Conservation (phyloP, 2,888 invertebrate genomes). For the Endotricha flammealis region DNA sequence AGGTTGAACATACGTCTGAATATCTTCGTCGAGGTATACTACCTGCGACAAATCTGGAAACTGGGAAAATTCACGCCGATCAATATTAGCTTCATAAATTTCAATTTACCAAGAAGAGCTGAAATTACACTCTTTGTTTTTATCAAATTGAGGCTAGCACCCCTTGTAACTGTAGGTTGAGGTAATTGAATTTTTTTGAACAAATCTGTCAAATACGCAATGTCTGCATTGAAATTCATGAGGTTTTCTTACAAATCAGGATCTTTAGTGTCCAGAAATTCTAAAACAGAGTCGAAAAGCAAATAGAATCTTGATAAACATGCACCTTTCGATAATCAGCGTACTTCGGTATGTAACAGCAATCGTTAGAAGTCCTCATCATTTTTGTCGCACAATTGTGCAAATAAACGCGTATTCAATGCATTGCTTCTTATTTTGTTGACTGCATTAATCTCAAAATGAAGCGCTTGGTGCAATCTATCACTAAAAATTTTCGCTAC, state of each 20-base stretch:
- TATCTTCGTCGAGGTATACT: slow-evolving; percentile 17
- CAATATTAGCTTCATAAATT: slow-evolving; percentile 31
- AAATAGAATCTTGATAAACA: too few species aligned
- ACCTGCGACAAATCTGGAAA: slow-evolving; percentile 23
- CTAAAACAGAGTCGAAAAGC: too few species aligned
- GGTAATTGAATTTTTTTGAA: slow-evolving; percentile 11
- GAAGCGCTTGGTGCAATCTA: too few species aligned
- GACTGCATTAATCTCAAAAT: slow-evolving; percentile 3
- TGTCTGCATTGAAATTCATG: slow-evolving; percentile 26
- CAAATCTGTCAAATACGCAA: slow-evolving; percentile 15
- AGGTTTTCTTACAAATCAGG: too few species aligned
- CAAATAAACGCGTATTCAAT: slow-evolving; percentile 11
- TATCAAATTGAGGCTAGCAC: slow-evolving; percentile 27
- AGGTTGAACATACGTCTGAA: slow-evolving; percentile 18
- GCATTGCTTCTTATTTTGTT: slow-evolving; percentile 14
- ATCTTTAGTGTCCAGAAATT: too few species aligned
- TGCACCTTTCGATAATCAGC: slow-evolving; percentile 20
- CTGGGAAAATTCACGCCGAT: slow-evolving; percentile 28
- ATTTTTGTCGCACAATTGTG: slow-evolving; percentile 18
- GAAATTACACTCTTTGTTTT: slow-evolving; percentile 28
- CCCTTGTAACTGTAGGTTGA: slow-evolving; percentile 28
- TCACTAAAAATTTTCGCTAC: slow-evolving; percentile 8
- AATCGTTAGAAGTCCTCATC: slow-evolving; percentile 18
- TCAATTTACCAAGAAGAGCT: slow-evolving; percentile 27
- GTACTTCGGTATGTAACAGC: slow-evolving; percentile 22